Conservation (phyloP, 2,888 invertebrate genomes). For the Thereva unica region DNA sequence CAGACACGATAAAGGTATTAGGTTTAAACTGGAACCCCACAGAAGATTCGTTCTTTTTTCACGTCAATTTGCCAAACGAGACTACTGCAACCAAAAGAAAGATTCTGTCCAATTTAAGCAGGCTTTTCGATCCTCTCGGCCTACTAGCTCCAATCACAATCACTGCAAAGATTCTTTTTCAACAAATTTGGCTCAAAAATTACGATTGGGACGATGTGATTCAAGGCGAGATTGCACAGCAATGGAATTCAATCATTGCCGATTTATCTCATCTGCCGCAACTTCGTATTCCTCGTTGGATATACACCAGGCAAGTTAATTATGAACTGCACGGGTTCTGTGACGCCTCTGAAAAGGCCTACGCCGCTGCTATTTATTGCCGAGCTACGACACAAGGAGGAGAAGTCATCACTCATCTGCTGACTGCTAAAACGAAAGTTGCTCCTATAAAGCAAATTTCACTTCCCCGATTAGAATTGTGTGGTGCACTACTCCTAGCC, state of each 20-base stretch:
- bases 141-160: not conserved
- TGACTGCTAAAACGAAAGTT: too few species aligned
- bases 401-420: too few species aligned
- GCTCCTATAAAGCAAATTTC: too few species aligned
- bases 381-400: too few species aligned
- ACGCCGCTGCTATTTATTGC: slow-evolving; percentile 13
- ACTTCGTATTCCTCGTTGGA: slow-evolving; percentile 1
- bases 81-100: not conserved
- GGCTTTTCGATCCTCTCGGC: not conserved
- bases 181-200: slow-evolving; percentile 5
- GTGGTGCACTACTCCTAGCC: too few species aligned
- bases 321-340: slow-evolving; percentile 1
- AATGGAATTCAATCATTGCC: not conserved
- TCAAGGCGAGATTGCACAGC: not conserved
- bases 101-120: not conserved
- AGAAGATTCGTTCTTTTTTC: not conserved
- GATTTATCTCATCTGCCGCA: not conserved
- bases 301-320: not conserved
- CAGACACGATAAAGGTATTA: too few species aligned
- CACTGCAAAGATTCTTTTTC: not conserved
- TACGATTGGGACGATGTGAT: not conserved
- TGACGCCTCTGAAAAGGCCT: slow-evolving; percentile 6
- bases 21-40: not conserved
- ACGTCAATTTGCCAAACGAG: not conserved
- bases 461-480: too few species aligned